Conservation (phyloP, 2,113 vertebrate species). For the Promerops cafer region DNA sequence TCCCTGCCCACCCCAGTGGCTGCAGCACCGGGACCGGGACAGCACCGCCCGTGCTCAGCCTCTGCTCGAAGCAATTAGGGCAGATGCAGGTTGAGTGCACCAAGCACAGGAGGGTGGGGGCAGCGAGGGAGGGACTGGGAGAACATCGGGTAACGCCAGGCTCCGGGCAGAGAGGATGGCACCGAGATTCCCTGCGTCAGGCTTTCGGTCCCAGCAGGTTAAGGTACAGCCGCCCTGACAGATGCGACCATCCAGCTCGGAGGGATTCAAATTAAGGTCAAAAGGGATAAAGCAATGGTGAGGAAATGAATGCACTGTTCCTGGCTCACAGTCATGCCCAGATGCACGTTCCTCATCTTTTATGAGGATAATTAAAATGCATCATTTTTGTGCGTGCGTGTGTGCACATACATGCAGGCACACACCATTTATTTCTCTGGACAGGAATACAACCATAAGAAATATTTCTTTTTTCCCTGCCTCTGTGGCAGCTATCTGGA, state of each 20-base stretch:
- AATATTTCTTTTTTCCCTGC: background rate
- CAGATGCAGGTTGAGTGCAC: background rate
- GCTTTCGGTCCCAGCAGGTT: constrained; percentile 26
- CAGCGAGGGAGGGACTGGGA: background rate
- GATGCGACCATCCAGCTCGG: background rate
- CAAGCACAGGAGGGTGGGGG: background rate
- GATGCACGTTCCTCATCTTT: background rate
- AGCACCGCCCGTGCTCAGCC: background rate
- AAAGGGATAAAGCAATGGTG: constrained; percentile 4
- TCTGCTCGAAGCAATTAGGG: background rate
- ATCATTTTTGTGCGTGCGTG: background rate
- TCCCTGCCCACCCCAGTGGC: background rate
- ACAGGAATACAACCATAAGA: background rate
- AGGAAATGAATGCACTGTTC: background rate
- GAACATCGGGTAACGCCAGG: background rate
- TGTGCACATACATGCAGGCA: background rate
- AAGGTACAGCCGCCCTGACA: background rate
- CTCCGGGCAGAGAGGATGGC: background rate
- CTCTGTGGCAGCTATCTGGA: background rate
- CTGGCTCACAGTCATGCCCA: constrained; percentile 22
- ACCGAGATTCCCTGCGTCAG: background rate
- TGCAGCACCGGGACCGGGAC: background rate
- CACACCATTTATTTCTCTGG: background rate
- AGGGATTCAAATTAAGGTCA: constrained; percentile 46
- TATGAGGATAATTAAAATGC: constrained; percentile 34